Evolutionary conservation across 2,888 invertebrate genomes (phyloP).

Genomic region (Tinea trinotella): DNA sequence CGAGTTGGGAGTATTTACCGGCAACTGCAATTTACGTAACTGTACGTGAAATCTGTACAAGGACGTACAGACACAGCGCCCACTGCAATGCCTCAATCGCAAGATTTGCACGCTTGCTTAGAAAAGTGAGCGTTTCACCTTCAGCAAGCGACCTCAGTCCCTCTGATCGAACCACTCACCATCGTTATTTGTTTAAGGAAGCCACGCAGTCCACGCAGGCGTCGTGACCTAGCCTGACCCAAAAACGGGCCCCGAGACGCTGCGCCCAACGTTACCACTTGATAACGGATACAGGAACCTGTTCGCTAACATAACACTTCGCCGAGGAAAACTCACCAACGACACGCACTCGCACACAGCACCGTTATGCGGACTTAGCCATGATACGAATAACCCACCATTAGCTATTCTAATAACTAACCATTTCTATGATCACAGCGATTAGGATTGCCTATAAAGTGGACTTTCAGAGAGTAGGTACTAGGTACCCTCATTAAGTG

Average conservation of each 20-base stretch:
- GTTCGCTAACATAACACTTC: slow-evolving; percentile 36
- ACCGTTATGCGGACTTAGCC: slow-evolving; percentile 38
- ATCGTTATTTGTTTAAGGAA: slow-evolving; percentile 45
- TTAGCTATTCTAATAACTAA: slow-evolving; percentile 5
- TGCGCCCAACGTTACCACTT: slow-evolving; percentile 51
- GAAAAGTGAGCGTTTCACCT: slow-evolving; percentile 68
- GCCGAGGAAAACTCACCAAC: slow-evolving; percentile 31
- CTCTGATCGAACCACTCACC: slow-evolving; percentile 25
- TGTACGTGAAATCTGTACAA: slow-evolving; percentile 64
- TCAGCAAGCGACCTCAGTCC: slow-evolving; percentile 36
- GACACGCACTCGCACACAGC: slow-evolving; percentile 35
- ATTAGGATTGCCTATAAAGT: background rate
- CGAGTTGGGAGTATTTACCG: slow-evolving; percentile 39
- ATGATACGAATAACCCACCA: slow-evolving; percentile 10
- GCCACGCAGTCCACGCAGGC: slow-evolving; percentile 67
- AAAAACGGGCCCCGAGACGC: slow-evolving; percentile 57
- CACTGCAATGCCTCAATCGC: slow-evolving; percentile 57
- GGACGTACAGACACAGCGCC: slow-evolving; percentile 54
- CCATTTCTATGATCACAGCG: slow-evolving; percentile 3
- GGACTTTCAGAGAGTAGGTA: background rate
- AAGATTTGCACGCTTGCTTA: slow-evolving; percentile 59
- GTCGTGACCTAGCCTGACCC: slow-evolving; percentile 69
- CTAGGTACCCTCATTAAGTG: background rate
- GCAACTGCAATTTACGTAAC: slow-evolving; percentile 45
- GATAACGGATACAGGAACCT: slow-evolving; percentile 62